These are phyloP conservation scores for Ephydatia muelleri DNA, from an alignment of 37 sponge, comb jelly and placozoan species.

Conservation along the genomic window DNA sequence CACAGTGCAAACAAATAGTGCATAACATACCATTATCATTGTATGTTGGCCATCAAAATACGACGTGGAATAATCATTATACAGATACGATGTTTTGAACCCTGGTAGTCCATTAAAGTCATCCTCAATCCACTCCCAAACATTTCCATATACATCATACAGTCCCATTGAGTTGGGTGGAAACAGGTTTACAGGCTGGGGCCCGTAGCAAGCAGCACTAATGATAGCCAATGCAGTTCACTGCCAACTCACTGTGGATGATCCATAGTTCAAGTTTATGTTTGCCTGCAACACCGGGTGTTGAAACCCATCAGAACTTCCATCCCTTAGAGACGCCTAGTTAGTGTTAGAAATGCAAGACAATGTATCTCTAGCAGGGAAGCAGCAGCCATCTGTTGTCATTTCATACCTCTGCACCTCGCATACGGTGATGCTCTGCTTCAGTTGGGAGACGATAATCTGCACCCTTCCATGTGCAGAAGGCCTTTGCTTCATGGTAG, in stretches of 20 bases:
- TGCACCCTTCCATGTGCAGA: slow-evolving; percentile 83
- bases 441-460: slow-evolving; percentile 79
- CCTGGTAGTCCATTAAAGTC: slow-evolving; percentile 84
- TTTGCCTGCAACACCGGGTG: slow-evolving; percentile 12
- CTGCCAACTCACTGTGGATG: slow-evolving; percentile 56
- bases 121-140: slow-evolving; percentile 89
- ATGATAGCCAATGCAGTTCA: too few species aligned
- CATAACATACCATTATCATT: slow-evolving; percentile 59
- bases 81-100: slow-evolving; percentile 65
- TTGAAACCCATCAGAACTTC: slow-evolving; percentile 24
- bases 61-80: slow-evolving; percentile 82
- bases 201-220: not conserved
- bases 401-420: slow-evolving; percentile 42
- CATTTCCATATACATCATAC: slow-evolving; percentile 81
- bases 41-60: slow-evolving; percentile 75
- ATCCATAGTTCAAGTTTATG: slow-evolving; percentile 68
- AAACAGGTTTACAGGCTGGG: slow-evolving; percentile 74
- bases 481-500: slow-evolving; percentile 89
- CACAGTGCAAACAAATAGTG: not conserved
- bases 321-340: not conserved
- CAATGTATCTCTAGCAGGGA: not conserved
- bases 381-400: not conserved
- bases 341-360: not conserved
- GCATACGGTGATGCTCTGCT: slow-evolving; percentile 79
- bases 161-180: slow-evolving; percentile 60